A percentile compares a stretch with the other conserved stretches of the same genome.
Conservation (phyloP, 1,140 invertebrate species). For the Brachionus koreanus region DNA sequence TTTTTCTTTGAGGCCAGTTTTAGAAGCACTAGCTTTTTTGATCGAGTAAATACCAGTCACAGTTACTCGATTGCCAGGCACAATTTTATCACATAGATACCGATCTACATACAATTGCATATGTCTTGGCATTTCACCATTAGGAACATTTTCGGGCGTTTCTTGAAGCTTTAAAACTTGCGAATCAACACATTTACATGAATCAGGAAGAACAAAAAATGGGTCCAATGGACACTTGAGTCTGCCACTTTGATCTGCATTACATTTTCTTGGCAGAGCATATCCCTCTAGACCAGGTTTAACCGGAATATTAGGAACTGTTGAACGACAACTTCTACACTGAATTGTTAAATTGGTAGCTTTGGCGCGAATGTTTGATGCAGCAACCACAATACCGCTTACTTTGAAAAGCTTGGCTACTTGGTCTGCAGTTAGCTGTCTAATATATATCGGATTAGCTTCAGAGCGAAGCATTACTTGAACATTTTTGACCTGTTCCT, state of each 20-base stretch:
- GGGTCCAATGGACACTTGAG: conserved; percentile 91
- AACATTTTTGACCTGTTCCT: conserved; percentile 42
- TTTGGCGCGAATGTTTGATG: conserved; percentile 87
- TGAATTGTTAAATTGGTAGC: conserved; percentile 90
- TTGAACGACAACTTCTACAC: conserved; percentile 84
- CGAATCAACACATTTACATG: conserved; percentile 93
- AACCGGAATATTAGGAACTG: conserved; percentile 80
- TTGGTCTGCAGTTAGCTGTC: conserved; percentile 67
- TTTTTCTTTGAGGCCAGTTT: conserved; percentile 61
- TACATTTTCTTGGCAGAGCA: conserved; percentile 86
- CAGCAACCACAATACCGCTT: conserved; percentile 88
- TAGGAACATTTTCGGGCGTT: conserved; percentile 88
- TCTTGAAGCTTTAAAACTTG: conserved; percentile 85
- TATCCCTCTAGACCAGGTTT: conserved; percentile 95
- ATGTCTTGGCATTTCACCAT: conserved; percentile 96
- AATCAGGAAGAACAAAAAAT: conserved; percentile 93
- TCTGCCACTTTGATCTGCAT: conserved; percentile 47
- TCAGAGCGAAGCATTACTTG: conserved; percentile 44
- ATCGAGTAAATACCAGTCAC: conserved; percentile 95
- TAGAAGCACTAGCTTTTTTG: conserved; percentile 72
- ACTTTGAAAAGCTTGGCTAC: conserved; percentile 91
- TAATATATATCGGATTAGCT: conserved; percentile 20
- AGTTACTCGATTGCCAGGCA: conserved; percentile 89
- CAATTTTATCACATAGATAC: conserved; percentile 85
- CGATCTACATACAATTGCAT: conserved; percentile 72